Base-by-base conservation (phyloP, 35 echinoderm and acorn worm species). In the Diadema setosum region DNA sequence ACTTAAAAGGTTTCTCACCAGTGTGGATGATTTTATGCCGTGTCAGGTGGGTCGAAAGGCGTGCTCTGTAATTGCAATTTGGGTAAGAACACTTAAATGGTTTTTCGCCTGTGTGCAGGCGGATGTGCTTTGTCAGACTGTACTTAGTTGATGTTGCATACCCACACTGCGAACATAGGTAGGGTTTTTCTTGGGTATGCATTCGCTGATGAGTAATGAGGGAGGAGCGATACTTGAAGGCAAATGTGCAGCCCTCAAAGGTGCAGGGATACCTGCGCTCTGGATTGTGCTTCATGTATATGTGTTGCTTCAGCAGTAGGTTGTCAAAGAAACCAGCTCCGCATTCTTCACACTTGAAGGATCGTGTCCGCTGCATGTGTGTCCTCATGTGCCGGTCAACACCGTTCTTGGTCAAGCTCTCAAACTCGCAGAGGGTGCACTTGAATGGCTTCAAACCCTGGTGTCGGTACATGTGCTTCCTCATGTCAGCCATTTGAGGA, bases 81-180 rank as follows among this genome's bases (percentile, higher is more conserved):
- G 86, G 67, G 35, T 74, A 90, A 59, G 81, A 64, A 82, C 96
- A 99, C 14, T 88, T 81, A 67, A 92, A 99, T 8, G 96, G 96
- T 60, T 99, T 99, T 40, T 94, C 96, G 29, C 90, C 90, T 3
- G 96, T 99, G 45, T 99, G 96, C 18, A 87, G 94, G 30, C 96
- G 60, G 7, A 82, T 88, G 65, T 99, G 96, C 23, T 89, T 99
- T 21, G 86, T 86, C 30, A 99, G 65, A 39, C 91, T 88, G 46
- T 97, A 82, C 64, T 88, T 90, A 18, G 87, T 90, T 9, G 91
- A 81, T 42, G 82, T 80, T 18, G 87, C 65, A 61, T 90, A 93
- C 20, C 95, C 95, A 84, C 95, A 97, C 15, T 89, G 75, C 15
- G 87, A 50, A 58, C 95, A 97, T 18, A 97, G 59, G 83, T 60